Percentiles rank a stretch among this genome's conserved stretches.
These are phyloP conservation scores for Cephus rjabovi DNA, from an alignment of 2,888 invertebrate species.

Conservation along the genomic window DNA sequence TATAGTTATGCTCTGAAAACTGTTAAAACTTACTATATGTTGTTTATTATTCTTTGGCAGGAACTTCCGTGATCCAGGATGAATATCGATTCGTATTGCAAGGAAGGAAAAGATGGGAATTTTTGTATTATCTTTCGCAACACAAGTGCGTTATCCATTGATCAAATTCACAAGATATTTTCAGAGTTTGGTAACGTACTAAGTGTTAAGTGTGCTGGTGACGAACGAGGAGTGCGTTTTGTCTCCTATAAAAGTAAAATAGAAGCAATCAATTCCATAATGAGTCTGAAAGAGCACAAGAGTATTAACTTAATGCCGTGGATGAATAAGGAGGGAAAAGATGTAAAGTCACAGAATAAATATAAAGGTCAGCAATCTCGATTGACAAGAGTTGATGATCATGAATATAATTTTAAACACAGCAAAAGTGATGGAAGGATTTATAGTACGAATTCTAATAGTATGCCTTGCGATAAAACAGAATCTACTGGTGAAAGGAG, in stretches of 20 bases:
- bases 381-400: not conserved
- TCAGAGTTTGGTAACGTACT: conserved; percentile 41
- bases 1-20: not conserved
- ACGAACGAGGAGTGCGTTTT: conserved; percentile 41
- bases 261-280: conserved; percentile 29
- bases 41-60: not conserved
- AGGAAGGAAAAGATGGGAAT: not conserved
- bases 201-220: conserved; percentile 28
- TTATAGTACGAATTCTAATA: not conserved
- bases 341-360: not conserved
- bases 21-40: not conserved
- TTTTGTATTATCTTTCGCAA: conserved; percentile 24
- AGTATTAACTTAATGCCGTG: conserved; percentile 21
- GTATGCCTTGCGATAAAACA: not conserved
- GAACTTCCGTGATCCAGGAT: not conserved
- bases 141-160: not conserved
- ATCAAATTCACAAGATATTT: conserved; percentile 38
- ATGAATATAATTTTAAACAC: not conserved
- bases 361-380: not conserved
- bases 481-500: not conserved
- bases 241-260: conserved; percentile 34
- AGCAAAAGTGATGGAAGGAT: not conserved
- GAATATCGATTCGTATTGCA: not conserved
- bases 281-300: conserved; percentile 19
- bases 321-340: conserved; percentile 18